Evolutionary conservation across 2,113 vertebrate species (phyloP), one percentile per base, ranked within the genome.

Genomic region (Pipa parva): DNA sequence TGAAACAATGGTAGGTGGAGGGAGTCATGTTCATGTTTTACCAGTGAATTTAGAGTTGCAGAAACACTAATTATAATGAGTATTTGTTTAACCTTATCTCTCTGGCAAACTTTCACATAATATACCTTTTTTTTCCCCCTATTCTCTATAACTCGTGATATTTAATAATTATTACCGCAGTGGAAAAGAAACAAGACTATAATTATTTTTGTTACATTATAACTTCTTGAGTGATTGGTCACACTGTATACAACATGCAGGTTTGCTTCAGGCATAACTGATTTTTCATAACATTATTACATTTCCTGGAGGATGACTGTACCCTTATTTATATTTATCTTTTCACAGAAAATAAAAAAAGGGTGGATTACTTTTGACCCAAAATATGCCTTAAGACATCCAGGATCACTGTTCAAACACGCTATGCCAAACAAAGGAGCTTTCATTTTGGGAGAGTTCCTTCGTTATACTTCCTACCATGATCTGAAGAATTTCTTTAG

Each of bases 341-440:
- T 52, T 69, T 42, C 65, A 60, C n/a, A 69, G 46, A n/a, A n/a
- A n/a, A n/a, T n/a, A n/a, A n/a, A 28, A 67, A 52, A 29, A 13
- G 56, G 65, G 56, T 60, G 57, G 48, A 49, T 69, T 48, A 29
- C 25, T 22, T 60, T 52, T 69, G 57, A 69, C 65, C 65, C 24
- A 36, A 42, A 60, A 52, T 60, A 29, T 69, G 45, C 65, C 57
- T 59, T 60, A 25, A 54, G 65, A 48, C 26, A 29, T n/a, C 29
- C 20, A 42, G 31, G 46, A 69, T 68, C 57, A 56, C 3, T 56
- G 51, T 56, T 65, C 27, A 59, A 60, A 54, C 65, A 69, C 60
- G 57, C 42, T 24, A 69, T 52, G 8, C 46, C 17, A 12, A 52
- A 69, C 57, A 60, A 51, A 29, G 18, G 37, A n/a, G 28, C 8